Evolutionary conservation across 2,888 invertebrate genomes (phyloP).

Genomic region (Sceliomorpha sp.): DNA sequence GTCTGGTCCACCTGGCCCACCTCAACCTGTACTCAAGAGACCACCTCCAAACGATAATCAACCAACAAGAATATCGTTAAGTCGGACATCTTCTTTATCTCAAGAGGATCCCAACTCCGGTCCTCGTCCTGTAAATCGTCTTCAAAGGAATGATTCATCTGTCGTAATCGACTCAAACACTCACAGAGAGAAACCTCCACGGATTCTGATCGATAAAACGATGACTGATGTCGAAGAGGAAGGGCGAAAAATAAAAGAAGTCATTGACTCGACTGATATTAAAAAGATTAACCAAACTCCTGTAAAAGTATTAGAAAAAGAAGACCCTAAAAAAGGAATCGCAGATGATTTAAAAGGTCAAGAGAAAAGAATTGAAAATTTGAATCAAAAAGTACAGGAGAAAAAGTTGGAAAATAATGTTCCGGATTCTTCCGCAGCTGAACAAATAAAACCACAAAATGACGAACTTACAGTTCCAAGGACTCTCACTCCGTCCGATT

Average conservation of each 20-base stretch:
- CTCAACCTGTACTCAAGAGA: too few species aligned
- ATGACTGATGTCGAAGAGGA: conserved; percentile 65
- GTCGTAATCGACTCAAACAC: conserved; percentile 47
- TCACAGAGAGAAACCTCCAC: conserved; percentile 43
- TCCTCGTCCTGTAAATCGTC: conserved; percentile 23
- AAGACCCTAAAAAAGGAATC: neutral
- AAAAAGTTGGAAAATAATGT: conserved; percentile 1
- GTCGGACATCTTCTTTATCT: conserved; percentile 31
- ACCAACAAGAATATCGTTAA: conserved; percentile 13
- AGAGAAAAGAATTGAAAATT: conserved; percentile 6
- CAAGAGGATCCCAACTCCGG: conserved; percentile 47
- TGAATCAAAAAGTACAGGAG: conserved; percentile 1
- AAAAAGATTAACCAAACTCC: neutral
- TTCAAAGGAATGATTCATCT: conserved; percentile 63
- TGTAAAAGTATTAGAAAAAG: neutral
- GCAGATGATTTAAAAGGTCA: neutral
- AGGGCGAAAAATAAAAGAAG: conserved; percentile 20
- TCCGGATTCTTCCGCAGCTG: neutral
- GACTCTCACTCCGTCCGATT: conserved; percentile 27
- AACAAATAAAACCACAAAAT: neutral
- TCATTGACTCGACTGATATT: too few species aligned
- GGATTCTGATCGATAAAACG: conserved; percentile 36
- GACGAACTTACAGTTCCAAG: conserved; percentile 8
- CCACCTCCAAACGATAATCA: conserved; percentile 26
- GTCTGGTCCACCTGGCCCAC: conserved; percentile 47